Percentiles rank a stretch among this genome's conserved stretches.
These are phyloP conservation scores for Drosophila flavopinicola DNA, from an alignment of 2,888 invertebrate genomes.

Conservation along the genomic window DNA sequence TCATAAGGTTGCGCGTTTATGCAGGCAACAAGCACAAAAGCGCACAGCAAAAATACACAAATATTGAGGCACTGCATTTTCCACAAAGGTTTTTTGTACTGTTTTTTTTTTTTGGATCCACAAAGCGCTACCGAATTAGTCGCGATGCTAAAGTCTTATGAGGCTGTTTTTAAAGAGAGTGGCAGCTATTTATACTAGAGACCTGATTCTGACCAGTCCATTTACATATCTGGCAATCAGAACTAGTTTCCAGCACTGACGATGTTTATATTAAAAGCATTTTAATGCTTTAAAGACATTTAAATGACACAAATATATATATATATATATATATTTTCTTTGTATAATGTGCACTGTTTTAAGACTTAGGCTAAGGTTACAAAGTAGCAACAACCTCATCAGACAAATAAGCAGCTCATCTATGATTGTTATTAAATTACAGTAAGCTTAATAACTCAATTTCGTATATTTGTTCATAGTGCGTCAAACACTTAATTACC, in stretches of 20 bases:
- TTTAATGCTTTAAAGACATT: constrained; percentile 10
- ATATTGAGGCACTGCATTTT: constrained; percentile 17
- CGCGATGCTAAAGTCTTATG: constrained; percentile 22
- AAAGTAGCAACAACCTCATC: not conserved
- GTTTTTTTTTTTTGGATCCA: constrained; percentile 8
- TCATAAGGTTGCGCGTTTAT: constrained; percentile 17
- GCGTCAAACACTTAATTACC: constrained; percentile 5
- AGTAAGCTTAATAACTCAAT: too few species aligned
- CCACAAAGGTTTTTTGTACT: not conserved
- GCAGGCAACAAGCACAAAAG: constrained; percentile 1
- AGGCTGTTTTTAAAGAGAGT: constrained; percentile 6
- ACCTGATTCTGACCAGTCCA: constrained; percentile 32
- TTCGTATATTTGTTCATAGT: not conserved
- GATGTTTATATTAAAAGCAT: constrained; percentile 9
- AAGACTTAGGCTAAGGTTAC: not conserved
- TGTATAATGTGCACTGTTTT: not conserved
- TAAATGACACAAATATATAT: constrained; percentile 6
- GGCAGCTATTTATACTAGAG: constrained; percentile 43
- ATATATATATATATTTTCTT: not conserved
- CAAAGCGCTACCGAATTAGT: constrained; percentile 19
- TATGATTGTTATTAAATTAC: too few species aligned
- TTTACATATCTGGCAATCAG: constrained; percentile 18
- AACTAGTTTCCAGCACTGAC: constrained; percentile 37
- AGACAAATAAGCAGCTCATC: not conserved
- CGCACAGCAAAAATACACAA: constrained; percentile 10